Base-by-base conservation (phyloP, 2,797 vertebrate species). In the Eulemur albifrons region DNA sequence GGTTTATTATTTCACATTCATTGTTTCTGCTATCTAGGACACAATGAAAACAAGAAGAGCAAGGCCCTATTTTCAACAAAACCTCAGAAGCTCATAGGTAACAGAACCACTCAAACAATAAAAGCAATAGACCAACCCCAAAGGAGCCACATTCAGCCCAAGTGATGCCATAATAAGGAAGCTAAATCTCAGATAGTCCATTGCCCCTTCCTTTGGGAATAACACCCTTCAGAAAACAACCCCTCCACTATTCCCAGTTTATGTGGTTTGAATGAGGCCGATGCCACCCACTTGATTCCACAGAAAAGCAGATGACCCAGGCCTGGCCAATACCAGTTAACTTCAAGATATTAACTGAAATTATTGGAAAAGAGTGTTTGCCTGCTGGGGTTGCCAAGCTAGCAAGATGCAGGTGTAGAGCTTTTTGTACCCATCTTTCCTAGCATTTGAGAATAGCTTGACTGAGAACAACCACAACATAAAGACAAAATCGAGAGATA, bases 11-110 rank as follows among this genome's bases (percentile, higher is more conserved):
- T 89, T 85, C n/a, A 69, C 14, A 57, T 38, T 92, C 54, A 88
- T 90, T 85, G 43, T 83, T 80, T 80, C 8, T 83, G 7, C 76
- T 89, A 32, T 89, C 10, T 80, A 80, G 30, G 13, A 79, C 50
- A 96, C 50, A 88, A 40, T 57, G 59, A 52, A 84, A 96, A 69
- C 65, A 93, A 75, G 35, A 92, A 89, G 40, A 80, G 18, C 4
- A 82, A 73, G 18, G 20, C 5, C 15, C 1, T 59, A 11, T 86
- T 79, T 95, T 79, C 25, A 88, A 82, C 3, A 70, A 76, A 88
- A 73, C 4, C 32, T 90, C 20, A 84, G 72, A 94, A 65, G 20
- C 27, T 59, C 45, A 77, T 20, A 14, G 9, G 17, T 87, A 93
- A 94, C 8, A 89, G 8, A 72, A 75, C 7, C 17, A 40, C 27